Conservation (phyloP, 2,113 vertebrate species). For the Raphicerus campestris region DNA sequence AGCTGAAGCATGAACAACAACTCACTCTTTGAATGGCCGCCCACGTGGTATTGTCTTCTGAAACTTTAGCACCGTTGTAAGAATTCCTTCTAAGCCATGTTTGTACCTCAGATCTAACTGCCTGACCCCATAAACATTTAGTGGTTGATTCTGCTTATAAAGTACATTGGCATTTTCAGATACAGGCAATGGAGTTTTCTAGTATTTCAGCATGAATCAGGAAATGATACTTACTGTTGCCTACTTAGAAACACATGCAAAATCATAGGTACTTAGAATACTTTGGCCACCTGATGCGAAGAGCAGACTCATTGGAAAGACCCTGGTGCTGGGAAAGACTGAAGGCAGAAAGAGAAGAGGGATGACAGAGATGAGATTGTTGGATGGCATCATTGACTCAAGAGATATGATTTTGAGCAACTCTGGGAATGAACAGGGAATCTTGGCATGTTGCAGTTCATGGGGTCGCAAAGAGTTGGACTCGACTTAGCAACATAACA, state of each 20-base stretch:
- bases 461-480: not conserved
- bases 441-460: not conserved
- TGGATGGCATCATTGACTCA: not conserved
- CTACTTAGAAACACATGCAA: not conserved
- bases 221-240: not conserved
- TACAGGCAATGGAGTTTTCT: not conserved
- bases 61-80: not conserved
- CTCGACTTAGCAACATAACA: not conserved
- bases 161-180: not conserved
- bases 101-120: not conserved
- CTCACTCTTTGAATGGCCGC: slow-evolving; percentile 53
- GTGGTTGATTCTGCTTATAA: not conserved
- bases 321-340: not conserved
- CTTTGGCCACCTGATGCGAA: not conserved
- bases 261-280: not conserved
- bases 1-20: slow-evolving; percentile 61
- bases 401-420: not conserved
- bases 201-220: not conserved
- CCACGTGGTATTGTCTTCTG: slow-evolving; percentile 13
- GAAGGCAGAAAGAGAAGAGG: not conserved
- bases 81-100: not conserved
- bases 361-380: not conserved
- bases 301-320: not conserved
- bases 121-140: not conserved
- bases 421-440: not conserved